Base-by-base conservation (phyloP, 2,797 vertebrate species). In the Fringilla coelebs region DNA sequence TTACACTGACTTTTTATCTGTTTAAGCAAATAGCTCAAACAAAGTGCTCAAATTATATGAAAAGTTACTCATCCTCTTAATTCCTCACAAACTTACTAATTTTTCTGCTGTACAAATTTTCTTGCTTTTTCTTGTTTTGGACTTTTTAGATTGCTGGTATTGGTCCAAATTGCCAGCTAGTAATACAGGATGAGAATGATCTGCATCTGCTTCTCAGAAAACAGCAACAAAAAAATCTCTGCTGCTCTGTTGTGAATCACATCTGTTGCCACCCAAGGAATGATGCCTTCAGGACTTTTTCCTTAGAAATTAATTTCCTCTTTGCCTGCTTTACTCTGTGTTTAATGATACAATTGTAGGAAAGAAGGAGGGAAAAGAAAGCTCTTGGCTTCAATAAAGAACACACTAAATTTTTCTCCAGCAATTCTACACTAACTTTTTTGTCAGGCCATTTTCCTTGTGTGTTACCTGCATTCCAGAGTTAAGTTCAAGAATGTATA, bases 281-380 rank as follows among this genome's bases (percentile, higher is more conserved):
- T 45, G 91, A 95, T 90, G 81, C 95, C 96, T 96, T 70, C 89
- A 93, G 96, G 95, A 92, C 77, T 88, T 96, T 96, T 92, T 87
- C 85, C 84, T 90, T 81, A 76, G 86, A 96, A 92, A 93, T 93
- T 95, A 78, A 95, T 94, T 95, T 97, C 92, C 83, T 94, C 66
- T 91, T 88, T 95, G 93, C 91, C 85, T 88, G 78, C 90, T 97
- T 93, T 95, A 88, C 95, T 97, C 93, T 96, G 93, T 97, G 93
- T 97, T 97, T 96, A 97, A 97, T 96, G 94, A 90, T 95, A 96
- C 79, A 85, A 62, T 61, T 85, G 49, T 19, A 17, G 73, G 22
- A 31, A 34, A 10, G 25, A 36, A 51, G 26, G 6, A 2, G 19
- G 9, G 2, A 25, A 36, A 41, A 41, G 19, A 38, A 58, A 4